Evolutionary conservation across 1,140 invertebrate species (phyloP).

Genomic region (Yoshiicerus persimilis): DNA sequence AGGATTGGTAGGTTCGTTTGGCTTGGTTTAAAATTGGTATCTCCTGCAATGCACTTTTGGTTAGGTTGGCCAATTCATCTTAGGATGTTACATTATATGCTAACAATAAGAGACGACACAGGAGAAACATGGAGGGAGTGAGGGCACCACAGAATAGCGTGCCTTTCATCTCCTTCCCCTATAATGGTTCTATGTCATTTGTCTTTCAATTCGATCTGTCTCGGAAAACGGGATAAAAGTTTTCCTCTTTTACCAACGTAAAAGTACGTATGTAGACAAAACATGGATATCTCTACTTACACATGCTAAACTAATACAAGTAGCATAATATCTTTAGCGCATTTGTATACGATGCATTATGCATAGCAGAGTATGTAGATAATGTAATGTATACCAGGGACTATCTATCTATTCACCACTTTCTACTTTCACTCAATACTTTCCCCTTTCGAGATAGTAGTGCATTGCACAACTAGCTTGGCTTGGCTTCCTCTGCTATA

Average conservation of each 20-base stretch:
- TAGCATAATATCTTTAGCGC: too few relatives aligned
- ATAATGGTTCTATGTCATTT: slow-evolving; percentile 22
- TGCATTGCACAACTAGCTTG: too few relatives aligned
- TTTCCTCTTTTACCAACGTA: not conserved
- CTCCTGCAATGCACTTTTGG: not conserved
- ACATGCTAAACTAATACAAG: not conserved
- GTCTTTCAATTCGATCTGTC: slow-evolving; percentile 37
- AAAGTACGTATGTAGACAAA: not conserved
- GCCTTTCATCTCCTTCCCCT: not conserved
- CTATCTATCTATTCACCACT: not conserved
- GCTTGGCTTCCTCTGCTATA: not conserved
- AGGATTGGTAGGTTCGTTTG: not conserved
- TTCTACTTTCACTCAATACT: not conserved
- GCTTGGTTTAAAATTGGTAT: not conserved
- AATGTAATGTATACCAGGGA: not conserved
- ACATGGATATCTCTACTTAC: not conserved
- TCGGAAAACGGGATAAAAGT: not conserved
- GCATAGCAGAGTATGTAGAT: not conserved
- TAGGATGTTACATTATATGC: too few relatives aligned
- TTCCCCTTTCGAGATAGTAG: too few relatives aligned
- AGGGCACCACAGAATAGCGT: not conserved
- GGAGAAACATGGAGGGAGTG: not conserved
- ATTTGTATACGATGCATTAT: not conserved
- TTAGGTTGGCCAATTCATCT: not conserved
- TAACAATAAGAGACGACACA: not conserved